phyloP scores from a whole-genome alignment of 2,797 vertebrate genomes.

The Meda fulgida region DNA sequence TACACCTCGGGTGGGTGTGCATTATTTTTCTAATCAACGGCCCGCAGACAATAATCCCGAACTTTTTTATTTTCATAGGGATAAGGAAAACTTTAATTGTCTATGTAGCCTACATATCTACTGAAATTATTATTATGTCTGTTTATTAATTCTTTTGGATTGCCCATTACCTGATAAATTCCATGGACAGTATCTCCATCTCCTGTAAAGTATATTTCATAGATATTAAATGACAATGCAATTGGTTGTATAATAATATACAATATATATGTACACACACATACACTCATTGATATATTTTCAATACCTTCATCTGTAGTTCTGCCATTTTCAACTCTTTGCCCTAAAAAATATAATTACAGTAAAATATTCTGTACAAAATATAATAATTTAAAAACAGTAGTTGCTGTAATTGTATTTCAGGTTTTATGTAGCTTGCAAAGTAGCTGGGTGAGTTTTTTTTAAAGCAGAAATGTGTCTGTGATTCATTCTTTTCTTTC shows the following conservation, averaged over 20 bases:
- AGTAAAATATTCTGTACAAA: neutral
- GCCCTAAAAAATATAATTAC: constrained; percentile 5
- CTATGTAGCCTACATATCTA: neutral
- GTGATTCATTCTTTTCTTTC: constrained; percentile 9
- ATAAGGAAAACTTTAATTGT: too few relatives aligned
- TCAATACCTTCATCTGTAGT: constrained; percentile 24
- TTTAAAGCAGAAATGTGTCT: neutral
- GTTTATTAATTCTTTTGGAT: neutral
- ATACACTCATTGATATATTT: neutral
- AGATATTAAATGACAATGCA: neutral
- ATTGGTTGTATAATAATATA: neutral
- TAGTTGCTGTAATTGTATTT: neutral
- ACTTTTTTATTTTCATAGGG: neutral
- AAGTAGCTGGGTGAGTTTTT: neutral
- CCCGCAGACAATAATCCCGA: too few relatives aligned
- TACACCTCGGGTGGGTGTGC: too few relatives aligned
- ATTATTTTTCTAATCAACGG: too few relatives aligned
- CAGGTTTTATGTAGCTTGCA: neutral
- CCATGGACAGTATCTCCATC: neutral
- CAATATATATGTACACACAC: neutral
- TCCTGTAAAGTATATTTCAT: constrained; percentile 9
- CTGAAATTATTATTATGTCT: neutral
- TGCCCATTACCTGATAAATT: constrained; percentile 11
- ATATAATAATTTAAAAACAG: neutral
- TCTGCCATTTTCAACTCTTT: constrained; percentile 11